Base-by-base conservation (phyloP, 2,113 vertebrate genomes). In the Micronycteris hirsuta region DNA sequence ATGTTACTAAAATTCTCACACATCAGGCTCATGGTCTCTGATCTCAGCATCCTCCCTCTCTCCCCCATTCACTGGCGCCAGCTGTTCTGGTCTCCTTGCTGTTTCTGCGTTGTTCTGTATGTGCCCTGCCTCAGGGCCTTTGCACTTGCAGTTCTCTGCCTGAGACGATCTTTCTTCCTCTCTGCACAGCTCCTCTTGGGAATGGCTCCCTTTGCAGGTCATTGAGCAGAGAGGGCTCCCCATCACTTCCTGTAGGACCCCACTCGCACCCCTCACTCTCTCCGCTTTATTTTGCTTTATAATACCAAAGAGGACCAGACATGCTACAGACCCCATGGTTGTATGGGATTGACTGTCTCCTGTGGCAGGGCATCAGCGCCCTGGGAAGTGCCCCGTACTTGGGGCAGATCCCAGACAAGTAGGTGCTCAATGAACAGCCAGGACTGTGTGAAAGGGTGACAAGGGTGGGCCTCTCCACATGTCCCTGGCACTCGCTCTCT, bases 331-430 rank as follows among this genome's bases (percentile, higher is more conserved):
- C 52, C 33, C 28, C 0, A 0, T 3, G 1, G 24, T 2, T 36
- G 31, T 36, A 6, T 2, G 0, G 86, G 20, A n/a, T 3, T 68
- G 58, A 58, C 26, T 16, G 13, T 84, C 38, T 26, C 61, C n/a
- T 12, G 13, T 47, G 77, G 58, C 26, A 33, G 77, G 38, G 45
- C 0, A 0, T 36, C 22, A 1, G 3, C 38, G 36, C 15, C 47
- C 3, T 2, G 54, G n/a, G 31, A n/a, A 0, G 17, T 13, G 36
- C 3, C 0, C 11, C n/a, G 20, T 3, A 20, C 38, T 67, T 28
- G n/a, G 58, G 52, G 28, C 41, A 89, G 38, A 28, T 56, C 41
- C 41, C 41, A 26, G 41, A 89, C 19, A 20, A n/a, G 54, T 20
- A 52, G 47, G 49, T 31, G 20, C 67, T 73, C 26, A 1, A 0